Base-by-base conservation (phyloP, 2,888 invertebrate genomes). In the Camptogramma bilineatum region DNA sequence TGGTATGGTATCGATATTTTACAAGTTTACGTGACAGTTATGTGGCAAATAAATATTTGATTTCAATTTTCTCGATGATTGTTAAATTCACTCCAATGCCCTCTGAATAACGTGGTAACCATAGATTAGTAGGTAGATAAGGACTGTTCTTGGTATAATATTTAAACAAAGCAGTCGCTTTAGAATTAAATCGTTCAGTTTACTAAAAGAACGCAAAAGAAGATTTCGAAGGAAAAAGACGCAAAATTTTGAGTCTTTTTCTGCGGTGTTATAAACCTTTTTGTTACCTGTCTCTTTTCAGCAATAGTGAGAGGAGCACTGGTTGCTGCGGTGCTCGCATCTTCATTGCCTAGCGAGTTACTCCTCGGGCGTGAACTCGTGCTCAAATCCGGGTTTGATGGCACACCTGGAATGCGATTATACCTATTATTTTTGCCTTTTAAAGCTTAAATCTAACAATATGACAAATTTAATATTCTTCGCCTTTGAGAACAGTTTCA, bases 341-440 rank as follows among this genome's bases (percentile, higher is more conserved):
- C 92, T 63, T 89, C 88, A 54, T 77, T 87, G 21, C 85, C 90
- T 67, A 93, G 72, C 1, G 93, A 93, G 73, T 91, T 93, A 72
- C 92, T 91, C 69, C 93, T 82, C 0, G 90, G 90, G 54, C 92
- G 79, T 0, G 83, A 39, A 0, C 87, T 74, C 24, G 85, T 85
- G 59, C 86, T 87, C 10, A 93, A 75, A 69, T 93, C 93, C 0
- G 93, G 92, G 70, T 91, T 90, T 5, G 93, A 93, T 3, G 93
- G 93, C 48, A 91, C 77, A 53, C 92, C 93, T 93, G 60, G 7
- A 65, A 66, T 59, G 18, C 13, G 7, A 39, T 39, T 3, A 39
- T 8, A 13, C 8, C 28, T 28, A 24, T 24, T 24, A 28, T 28
- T 7, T 28, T 28, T 28, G 2, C 28, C 28, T 4, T 24, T 4